These are phyloP conservation scores for Corynorhinus townsendii DNA, from an alignment of 2,113 vertebrate genomes.

Conservation along the genomic window DNA sequence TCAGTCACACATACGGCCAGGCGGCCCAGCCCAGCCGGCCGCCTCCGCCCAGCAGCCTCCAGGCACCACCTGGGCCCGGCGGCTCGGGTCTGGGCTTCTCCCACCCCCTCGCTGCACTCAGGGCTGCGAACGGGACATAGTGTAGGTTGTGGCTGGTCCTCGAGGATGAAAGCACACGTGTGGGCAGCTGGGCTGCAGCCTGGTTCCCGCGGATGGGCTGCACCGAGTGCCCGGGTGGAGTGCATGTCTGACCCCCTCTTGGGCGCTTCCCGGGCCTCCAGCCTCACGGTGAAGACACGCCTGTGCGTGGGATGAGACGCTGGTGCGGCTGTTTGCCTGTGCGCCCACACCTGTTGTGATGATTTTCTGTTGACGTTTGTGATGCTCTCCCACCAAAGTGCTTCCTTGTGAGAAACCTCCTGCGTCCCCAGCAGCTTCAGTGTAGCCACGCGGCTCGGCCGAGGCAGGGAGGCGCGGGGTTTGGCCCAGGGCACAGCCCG, in stretches of 20 bases:
- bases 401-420: not conserved
- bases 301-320: not conserved
- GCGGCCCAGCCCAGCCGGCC: not conserved
- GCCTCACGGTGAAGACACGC: not conserved
- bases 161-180: not conserved
- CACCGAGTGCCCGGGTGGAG: not conserved
- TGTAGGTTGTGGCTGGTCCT: not conserved
- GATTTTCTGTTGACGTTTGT: not conserved
- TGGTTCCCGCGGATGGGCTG: not conserved
- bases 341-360: not conserved
- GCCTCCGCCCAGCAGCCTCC: not conserved
- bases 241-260: not conserved
- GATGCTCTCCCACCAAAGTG: constrained; percentile 38
- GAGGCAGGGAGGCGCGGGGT: not conserved
- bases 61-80: not conserved
- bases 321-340: not conserved
- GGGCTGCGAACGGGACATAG: not conserved
- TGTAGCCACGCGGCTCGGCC: not conserved
- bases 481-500: not conserved
- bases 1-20: not conserved
- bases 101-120: not conserved
- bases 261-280: not conserved
- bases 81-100: not conserved
- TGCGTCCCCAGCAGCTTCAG: not conserved
- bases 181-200: not conserved